These are phyloP conservation scores for Halcyon badia DNA, from an alignment of 2,797 vertebrate species.

Conservation along the genomic window DNA sequence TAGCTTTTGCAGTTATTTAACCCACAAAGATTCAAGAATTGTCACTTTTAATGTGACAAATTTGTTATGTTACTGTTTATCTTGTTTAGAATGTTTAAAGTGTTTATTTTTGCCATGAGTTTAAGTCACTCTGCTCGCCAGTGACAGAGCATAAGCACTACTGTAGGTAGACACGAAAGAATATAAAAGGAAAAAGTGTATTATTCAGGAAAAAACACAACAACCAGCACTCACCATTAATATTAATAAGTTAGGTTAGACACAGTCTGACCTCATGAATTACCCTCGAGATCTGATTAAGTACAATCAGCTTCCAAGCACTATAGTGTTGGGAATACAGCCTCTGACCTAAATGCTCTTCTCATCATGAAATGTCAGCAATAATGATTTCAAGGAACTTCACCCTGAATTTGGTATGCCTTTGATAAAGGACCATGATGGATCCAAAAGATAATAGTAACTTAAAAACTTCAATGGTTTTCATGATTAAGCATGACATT, in stretches of 20 bases:
- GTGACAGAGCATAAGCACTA: background rate
- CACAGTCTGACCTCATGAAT: conserved; percentile 30
- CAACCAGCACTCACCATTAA: background rate
- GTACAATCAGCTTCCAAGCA: conserved; percentile 51
- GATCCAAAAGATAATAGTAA: conserved; percentile 38
- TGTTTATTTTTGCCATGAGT: background rate
- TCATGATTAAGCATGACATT: conserved; percentile 58
- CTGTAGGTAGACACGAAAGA: background rate
- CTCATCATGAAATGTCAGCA: conserved; percentile 53
- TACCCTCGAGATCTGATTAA: conserved; percentile 51
- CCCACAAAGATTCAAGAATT: background rate
- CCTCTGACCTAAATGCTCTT: conserved; percentile 26
- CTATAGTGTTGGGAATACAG: conserved; percentile 12
- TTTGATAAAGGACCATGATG: conserved; percentile 39
- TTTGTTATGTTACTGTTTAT: background rate
- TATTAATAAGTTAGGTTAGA: conserved; percentile 56
- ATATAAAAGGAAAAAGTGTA: background rate
- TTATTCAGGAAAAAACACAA: background rate
- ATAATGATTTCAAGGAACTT: conserved; percentile 58
- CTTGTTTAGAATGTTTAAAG: background rate
- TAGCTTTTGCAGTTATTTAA: background rate
- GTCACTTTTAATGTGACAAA: background rate
- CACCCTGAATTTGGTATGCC: conserved; percentile 51
- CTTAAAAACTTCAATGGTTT: background rate
- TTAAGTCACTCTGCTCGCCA: background rate